Conservation (phyloP, 2,888 invertebrate genomes). For the Agapetus fuscipes region DNA sequence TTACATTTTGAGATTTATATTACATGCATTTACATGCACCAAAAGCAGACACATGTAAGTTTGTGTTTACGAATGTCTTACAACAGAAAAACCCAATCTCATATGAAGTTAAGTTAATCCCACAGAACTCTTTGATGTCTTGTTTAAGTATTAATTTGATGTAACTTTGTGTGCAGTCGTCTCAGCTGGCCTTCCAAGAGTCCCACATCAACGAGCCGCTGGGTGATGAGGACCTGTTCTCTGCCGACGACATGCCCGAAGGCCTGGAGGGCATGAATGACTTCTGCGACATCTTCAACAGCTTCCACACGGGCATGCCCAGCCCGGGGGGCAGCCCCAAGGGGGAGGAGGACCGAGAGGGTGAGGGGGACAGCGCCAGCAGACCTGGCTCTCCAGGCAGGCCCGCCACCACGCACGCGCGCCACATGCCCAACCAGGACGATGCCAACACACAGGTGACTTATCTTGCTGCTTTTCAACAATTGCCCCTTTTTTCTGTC, state of each 20-base stretch:
- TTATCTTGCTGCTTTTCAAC: background rate
- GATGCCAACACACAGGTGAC: conserved; percentile 18
- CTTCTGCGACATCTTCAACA: conserved; percentile 68
- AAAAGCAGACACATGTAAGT: too few species aligned
- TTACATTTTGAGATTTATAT: too few species aligned
- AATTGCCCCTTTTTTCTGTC: too few species aligned
- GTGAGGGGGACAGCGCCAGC: conserved; percentile 10
- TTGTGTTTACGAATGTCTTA: too few species aligned
- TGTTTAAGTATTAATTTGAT: conserved; percentile 4
- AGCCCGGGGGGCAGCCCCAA: conserved; percentile 53
- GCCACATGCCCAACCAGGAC: conserved; percentile 17
- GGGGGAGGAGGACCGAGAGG: conserved; percentile 30
- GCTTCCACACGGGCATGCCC: conserved; percentile 44
- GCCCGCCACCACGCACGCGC: conserved; percentile 12
- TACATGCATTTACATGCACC: too few species aligned
- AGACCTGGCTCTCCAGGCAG: conserved; percentile 18
- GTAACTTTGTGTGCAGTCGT: conserved; percentile 44
- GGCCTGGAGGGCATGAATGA: conserved; percentile 64
- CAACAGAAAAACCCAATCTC: too few species aligned
- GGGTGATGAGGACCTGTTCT: conserved; percentile 57
- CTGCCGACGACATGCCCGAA: conserved; percentile 53
- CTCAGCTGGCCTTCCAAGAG: conserved; percentile 62
- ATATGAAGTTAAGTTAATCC: too few species aligned
- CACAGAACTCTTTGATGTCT: too few species aligned
- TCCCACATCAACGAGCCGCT: conserved; percentile 55